A percentile compares a stretch with the other conserved stretches of the same genome.
phyloP scores from a whole-genome alignment of 2,113 vertebrate genomes.

The Chlorocebus sabaeus region DNA sequence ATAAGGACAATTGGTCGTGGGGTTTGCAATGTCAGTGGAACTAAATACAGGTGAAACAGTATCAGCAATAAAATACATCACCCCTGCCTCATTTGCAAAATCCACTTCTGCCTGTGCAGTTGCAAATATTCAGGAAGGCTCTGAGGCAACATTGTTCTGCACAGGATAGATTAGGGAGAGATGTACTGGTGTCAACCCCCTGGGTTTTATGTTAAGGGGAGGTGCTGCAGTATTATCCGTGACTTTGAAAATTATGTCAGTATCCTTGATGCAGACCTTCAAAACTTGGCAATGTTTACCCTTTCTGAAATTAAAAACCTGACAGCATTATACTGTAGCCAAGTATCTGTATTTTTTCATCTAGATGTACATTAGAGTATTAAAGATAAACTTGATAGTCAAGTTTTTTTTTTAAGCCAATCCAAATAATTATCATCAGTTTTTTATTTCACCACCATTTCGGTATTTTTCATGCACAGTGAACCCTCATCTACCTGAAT shows the following conservation, averaged over 20 bases:
- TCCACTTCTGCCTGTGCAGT: neutral
- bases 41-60: constrained; percentile 84
- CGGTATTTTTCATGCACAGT: constrained; percentile 59
- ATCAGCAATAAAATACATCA: constrained; percentile 81
- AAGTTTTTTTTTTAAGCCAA: constrained; percentile 40
- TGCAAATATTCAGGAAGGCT: constrained; percentile 59
- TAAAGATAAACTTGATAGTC: constrained; percentile 73
- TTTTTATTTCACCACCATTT: constrained; percentile 60
- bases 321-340: constrained; percentile 79
- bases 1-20: constrained; percentile 85
- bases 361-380: constrained; percentile 71
- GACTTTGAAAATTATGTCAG: constrained; percentile 86
- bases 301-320: constrained; percentile 86
- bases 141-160: constrained; percentile 67
- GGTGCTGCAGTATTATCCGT: constrained; percentile 71
- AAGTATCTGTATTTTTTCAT: constrained; percentile 76
- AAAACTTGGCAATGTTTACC: constrained; percentile 83
- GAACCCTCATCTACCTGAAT: constrained; percentile 75
- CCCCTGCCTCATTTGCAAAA: constrained; percentile 75
- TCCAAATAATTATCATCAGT: constrained; percentile 71
- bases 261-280: constrained; percentile 87
- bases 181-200: constrained; percentile 72
- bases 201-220: constrained; percentile 81
- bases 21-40: constrained; percentile 84
- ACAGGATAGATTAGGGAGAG: constrained; percentile 64